phyloP scores from a whole-genome alignment of 2,797 vertebrate genomes.

The Neopelma chrysocephalum region DNA sequence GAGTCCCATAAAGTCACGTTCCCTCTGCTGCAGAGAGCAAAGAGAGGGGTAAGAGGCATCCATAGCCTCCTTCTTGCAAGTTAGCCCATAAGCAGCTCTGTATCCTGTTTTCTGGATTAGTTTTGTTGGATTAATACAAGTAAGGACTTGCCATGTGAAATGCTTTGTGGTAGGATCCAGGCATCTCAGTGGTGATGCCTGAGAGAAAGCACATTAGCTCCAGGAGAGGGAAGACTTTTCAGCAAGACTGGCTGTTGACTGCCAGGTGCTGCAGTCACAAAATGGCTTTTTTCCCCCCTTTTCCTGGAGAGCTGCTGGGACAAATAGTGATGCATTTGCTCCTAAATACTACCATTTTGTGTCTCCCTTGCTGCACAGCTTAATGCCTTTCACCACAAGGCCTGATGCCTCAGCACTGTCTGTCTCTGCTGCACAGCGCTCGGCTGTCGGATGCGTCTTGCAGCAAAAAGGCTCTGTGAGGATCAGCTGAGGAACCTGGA shows the following conservation, averaged over 20 bases:
- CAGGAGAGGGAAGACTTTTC: neutral
- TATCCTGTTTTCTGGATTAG: neutral
- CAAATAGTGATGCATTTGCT: neutral
- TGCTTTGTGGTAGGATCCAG: neutral
- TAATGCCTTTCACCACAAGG: neutral
- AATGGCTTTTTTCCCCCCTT: neutral
- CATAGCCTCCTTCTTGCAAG: neutral
- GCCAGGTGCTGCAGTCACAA: neutral
- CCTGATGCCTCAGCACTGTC: neutral
- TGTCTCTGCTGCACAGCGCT: neutral
- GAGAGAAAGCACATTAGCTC: neutral
- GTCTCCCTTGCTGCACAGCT: neutral
- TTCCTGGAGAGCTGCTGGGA: neutral
- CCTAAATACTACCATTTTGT: neutral
- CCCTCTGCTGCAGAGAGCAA: neutral
- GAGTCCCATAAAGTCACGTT: neutral
- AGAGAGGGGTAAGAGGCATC: neutral
- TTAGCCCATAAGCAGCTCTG: neutral
- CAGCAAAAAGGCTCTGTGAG: neutral
- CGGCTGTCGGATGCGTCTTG: neutral
- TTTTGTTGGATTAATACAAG: neutral
- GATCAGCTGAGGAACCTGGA: neutral
- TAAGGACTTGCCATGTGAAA: neutral
- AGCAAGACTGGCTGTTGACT: neutral
- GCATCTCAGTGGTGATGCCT: neutral